Base-by-base conservation (phyloP, 2,797 vertebrate genomes). In the Mus spretus region DNA sequence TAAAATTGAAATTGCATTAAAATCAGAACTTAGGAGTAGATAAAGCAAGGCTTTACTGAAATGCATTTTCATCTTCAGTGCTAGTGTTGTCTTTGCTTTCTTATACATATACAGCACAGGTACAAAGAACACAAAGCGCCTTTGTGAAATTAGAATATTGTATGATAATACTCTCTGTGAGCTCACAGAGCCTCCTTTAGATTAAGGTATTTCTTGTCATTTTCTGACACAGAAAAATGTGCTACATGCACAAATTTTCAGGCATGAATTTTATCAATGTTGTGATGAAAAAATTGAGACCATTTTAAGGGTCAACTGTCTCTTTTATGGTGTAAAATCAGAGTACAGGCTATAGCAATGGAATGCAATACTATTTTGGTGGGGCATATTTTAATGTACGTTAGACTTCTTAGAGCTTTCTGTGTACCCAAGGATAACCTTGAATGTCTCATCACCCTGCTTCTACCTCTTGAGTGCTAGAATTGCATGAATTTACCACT, bases 201-300 rank as follows among this genome's bases (percentile, higher is more conserved):
- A 82, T 94, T 72, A 87, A 89, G 79, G 81, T 77, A 34, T 92
- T 81, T 77, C 65, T 87, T 83, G 70, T 65, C 70, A 9, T 91
- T 97, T 93, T 89, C 47, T 94, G 87, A 63, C 77, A 80, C 70
- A 86, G 40, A 55, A 53, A 92, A 91, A 80, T 47, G 57, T 67
- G 40, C 6, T 40, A 47, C 63, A 57, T 89, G 91, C n/a, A 74
- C 44, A 82, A 90, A 74, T 9, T 20, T 95, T 89, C 50, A 59
- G 89, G 44, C 28, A 31, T 37, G 14, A 17, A 84, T 63, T 40
- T 59, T 53, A 86, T 86, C 74, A 89, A 31, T 17, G 47, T 40
- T 83, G 44, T 4, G 53, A 67, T 59, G 53, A 81, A 72, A 78
- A 78, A 37, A 50, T 65, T 10, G 6, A 91, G 72, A 86, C 37